phyloP scores from a whole-genome alignment of 2,797 vertebrate species.

The Margarornis squamiger region DNA sequence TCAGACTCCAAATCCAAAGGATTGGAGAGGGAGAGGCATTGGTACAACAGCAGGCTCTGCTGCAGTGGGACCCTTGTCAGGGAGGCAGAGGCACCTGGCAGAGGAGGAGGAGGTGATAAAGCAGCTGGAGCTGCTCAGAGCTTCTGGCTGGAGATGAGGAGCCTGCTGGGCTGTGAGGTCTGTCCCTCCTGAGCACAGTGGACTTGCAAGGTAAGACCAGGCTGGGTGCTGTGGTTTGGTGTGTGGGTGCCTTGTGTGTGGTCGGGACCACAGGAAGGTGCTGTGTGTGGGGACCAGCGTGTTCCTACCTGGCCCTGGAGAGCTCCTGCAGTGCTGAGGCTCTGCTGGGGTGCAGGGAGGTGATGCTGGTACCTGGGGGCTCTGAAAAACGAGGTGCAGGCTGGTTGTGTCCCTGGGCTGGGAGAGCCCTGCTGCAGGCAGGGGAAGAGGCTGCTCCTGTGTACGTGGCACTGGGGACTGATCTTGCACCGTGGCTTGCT shows the following conservation, averaged over 20 bases:
- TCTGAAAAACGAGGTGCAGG: not conserved
- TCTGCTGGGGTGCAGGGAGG: not conserved
- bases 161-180: not conserved
- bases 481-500: not conserved
- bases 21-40: not conserved
- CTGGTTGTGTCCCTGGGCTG: not conserved
- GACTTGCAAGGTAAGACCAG: not conserved
- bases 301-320: not conserved
- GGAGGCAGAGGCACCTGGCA: slow-evolving; percentile 1
- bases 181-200: not conserved
- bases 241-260: fast-evolving
- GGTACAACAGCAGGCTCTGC: not conserved
- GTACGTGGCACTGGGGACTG: fast-evolving
- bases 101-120: slow-evolving; percentile 40
- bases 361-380: not conserved
- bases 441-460: not conserved
- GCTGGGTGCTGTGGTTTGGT: not conserved
- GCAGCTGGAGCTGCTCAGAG: slow-evolving; percentile 3
- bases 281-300: fast-evolving
- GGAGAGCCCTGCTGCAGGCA: not conserved
- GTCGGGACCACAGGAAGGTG: not conserved
- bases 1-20: not conserved
- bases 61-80: not conserved
- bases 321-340: fast-evolving
- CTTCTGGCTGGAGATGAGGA: not conserved